A percentile compares a stretch with the other conserved stretches of the same genome.
Conservation (phyloP, 2,888 invertebrate genomes). For the Thereva nobilitata region DNA sequence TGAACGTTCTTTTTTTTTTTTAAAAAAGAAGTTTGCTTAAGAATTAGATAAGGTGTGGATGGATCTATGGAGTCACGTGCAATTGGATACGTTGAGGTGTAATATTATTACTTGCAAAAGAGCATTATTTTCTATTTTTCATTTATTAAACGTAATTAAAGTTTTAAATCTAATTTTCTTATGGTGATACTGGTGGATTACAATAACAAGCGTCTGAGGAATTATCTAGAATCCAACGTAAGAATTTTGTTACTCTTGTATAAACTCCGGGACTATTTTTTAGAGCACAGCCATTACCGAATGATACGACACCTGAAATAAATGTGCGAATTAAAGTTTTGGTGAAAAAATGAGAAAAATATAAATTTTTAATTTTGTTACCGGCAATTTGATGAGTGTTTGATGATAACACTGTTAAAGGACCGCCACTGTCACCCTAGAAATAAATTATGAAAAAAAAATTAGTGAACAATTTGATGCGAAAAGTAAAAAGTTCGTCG, state of each 20-base stretch:
- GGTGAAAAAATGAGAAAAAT: background rate
- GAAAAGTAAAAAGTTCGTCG: too few species aligned
- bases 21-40: too few species aligned
- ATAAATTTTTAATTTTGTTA: background rate
- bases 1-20: too few species aligned
- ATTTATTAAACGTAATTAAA: too few species aligned
- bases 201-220: conserved; percentile 34
- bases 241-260: conserved; percentile 34
- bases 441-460: background rate
- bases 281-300: conserved; percentile 34
- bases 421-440: conserved; percentile 55
- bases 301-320: conserved; percentile 37
- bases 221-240: conserved; percentile 25
- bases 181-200: conserved; percentile 6
- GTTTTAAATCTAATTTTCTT: conserved; percentile 1
- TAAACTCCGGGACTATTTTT: conserved; percentile 37
- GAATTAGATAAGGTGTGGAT: too few species aligned
- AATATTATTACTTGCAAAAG: too few species aligned
- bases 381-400: conserved; percentile 15
- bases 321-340: background rate
- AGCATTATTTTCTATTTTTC: too few species aligned
- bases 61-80: too few species aligned
- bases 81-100: too few species aligned
- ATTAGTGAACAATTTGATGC: background rate
- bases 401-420: conserved; percentile 45